These are phyloP conservation scores for Ochotona curzoniae DNA, from an alignment of 2,113 vertebrate species.

Conservation along the genomic window DNA sequence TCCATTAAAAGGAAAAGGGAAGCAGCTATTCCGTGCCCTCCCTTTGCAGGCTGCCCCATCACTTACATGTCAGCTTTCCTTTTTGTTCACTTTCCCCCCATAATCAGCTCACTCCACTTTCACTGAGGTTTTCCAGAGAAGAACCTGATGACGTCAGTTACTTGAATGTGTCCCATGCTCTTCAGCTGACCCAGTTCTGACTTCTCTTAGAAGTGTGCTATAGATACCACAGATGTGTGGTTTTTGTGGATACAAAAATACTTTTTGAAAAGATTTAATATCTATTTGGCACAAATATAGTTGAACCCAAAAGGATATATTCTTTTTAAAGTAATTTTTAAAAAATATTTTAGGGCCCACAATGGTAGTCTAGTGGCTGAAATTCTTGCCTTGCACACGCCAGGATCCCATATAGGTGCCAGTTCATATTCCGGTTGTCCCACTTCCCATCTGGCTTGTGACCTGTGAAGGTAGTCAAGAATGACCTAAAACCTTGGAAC, in stretches of 20 bases:
- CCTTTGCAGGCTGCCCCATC: not conserved
- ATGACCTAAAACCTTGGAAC: too few relatives aligned
- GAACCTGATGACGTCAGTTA: not conserved
- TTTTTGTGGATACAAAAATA: not conserved
- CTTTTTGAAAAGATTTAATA: not conserved
- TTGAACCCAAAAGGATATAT: not conserved
- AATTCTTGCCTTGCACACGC: too few relatives aligned
- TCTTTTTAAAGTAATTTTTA: too few relatives aligned
- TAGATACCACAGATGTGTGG: not conserved
- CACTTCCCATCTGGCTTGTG: too few relatives aligned
- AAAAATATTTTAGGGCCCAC: too few relatives aligned
- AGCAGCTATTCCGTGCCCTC: not conserved
- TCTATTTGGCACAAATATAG: not conserved
- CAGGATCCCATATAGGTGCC: too few relatives aligned
- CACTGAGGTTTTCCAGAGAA: not conserved
- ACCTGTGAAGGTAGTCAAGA: too few relatives aligned
- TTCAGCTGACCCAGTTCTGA: not conserved
- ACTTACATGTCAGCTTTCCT: constrained; percentile 34
- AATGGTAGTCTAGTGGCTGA: too few relatives aligned
- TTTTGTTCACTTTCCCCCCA: constrained; percentile 60
- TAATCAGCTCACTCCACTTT: constrained; percentile 5
- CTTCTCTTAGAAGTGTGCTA: not conserved
- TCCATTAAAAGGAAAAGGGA: not conserved
- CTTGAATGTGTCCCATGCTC: not conserved
- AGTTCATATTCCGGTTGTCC: too few relatives aligned